Base-by-base conservation (phyloP, 64 coral and sea anemone genomes). In the Hydrozoanthus tunicans region DNA sequence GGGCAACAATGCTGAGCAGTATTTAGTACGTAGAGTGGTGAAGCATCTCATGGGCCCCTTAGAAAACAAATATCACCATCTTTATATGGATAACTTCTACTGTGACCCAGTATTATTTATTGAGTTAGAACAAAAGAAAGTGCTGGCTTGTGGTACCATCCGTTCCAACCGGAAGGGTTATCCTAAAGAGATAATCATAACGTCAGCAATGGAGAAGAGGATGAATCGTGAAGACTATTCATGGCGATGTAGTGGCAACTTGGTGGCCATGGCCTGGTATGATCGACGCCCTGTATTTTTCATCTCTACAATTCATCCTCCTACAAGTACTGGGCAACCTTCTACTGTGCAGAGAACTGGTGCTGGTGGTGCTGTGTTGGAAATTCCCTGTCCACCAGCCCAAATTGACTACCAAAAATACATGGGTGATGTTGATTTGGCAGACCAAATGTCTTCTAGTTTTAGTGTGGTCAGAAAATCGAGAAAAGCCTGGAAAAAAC, bases 81-180 rank as follows among this genome's bases (percentile, higher is more conserved):
- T 93, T 64, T 90, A 82, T 15, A 94, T 79, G 86, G 80, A 85
- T 62, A 94, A 85, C n/a, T 91, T 85, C 62, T 94, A 91, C 62
- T 85, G 54, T 78, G 86, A 90, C 82, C 73, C 86, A 56, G 67
- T 85, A 56, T 69, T 94, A 56, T 90, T 94, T 59, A 10, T 54
- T 13, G 93, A 94, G 85, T 51, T 85, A 43, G 55, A 53, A 78
- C 70, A 17, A 73, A 25, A 60, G 59, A 85, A 70, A 70, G 26
- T 90, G 84, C 27, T 83, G 73, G 65, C 15, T 74, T 92, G 79
- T 92, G 90, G 90, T 12, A 83, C 90, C 58, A 80, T 92, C 56
- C 80, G 25, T 11, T 58, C 12, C 54, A 92, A 92, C 23, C 12
- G 90, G 57, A 65, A 72, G 27, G 90, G 90, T 7, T 83, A 83